phyloP scores from a whole-genome alignment of 1,140 invertebrate species.

The Schlechtendalia chinensis region DNA sequence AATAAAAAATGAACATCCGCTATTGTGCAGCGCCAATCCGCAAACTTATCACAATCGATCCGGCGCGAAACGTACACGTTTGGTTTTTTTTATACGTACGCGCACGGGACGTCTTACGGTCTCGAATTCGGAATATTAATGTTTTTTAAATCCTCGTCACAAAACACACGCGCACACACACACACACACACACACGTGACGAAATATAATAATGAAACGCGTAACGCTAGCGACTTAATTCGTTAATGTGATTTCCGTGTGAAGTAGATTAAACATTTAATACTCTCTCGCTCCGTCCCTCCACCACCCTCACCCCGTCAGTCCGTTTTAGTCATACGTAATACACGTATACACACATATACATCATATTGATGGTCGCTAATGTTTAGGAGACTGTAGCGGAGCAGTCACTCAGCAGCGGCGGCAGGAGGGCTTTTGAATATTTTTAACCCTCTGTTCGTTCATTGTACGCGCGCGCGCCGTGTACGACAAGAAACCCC shows the following conservation, averaged over 20 bases:
- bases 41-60: too few relatives aligned
- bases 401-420: constrained; percentile 30
- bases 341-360: background rate
- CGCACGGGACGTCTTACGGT: too few relatives aligned
- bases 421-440: constrained; percentile 8
- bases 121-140: constrained; percentile 30
- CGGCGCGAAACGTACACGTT: too few relatives aligned
- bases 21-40: too few relatives aligned
- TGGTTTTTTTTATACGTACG: too few relatives aligned
- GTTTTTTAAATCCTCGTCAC: constrained; percentile 19
- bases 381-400: constrained; percentile 34
- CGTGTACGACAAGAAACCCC: constrained; percentile 30
- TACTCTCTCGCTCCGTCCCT: too few relatives aligned
- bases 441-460: constrained; percentile 45
- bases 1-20: too few relatives aligned
- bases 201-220: constrained; percentile 31
- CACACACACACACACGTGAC: background rate
- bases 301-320: background rate
- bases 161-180: background rate
- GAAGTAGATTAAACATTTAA: constrained; percentile 50
- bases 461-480: constrained; percentile 2
- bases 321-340: background rate
- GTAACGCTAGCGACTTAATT: constrained; percentile 30
- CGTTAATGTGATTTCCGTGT: constrained; percentile 49
- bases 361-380: constrained; percentile 30